Evolutionary conservation across 1,140 invertebrate species (phyloP).

Genomic region (Streblospio benedicti): DNA sequence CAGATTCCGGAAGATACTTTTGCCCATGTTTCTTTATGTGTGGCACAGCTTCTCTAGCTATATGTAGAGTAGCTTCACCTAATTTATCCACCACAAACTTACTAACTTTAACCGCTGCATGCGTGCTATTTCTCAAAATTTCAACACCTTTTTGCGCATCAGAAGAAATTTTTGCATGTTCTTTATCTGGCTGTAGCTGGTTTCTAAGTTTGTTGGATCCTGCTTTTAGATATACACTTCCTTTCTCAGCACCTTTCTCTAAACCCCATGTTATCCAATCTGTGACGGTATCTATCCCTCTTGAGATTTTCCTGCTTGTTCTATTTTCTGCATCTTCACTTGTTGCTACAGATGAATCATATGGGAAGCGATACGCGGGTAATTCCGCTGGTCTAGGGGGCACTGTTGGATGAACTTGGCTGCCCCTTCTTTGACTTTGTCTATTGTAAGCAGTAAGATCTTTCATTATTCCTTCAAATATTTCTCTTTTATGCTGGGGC

Average conservation of each 20-base stretch:
- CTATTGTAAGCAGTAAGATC: not conserved
- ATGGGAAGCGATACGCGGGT: not conserved
- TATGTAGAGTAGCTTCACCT: conserved; percentile 54
- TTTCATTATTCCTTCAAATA: conserved; percentile 7
- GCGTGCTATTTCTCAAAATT: no score
- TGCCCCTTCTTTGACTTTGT: not conserved
- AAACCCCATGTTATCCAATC: conserved; percentile 7
- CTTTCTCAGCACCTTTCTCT: conserved; percentile 1
- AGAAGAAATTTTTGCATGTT: no score
- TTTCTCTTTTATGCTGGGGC: not conserved
- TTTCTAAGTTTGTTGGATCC: not conserved
- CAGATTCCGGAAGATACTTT: conserved; percentile 50
- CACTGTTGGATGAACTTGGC: not conserved
- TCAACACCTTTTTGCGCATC: no score
- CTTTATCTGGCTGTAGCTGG: no score
- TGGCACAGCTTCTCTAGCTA: conserved; percentile 58
- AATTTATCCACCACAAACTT: conserved; percentile 56
- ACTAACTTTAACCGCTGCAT: no score
- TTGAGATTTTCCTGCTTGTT: conserved; percentile 2
- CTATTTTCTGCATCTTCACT: not conserved
- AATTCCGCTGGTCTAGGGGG: not conserved
- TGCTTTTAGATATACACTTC: not conserved
- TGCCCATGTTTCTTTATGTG: conserved; percentile 58
- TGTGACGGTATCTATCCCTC: not conserved
- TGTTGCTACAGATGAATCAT: not conserved